A percentile compares a stretch with the other conserved stretches of the same genome.
These are phyloP conservation scores for Leguminivora glycinivorella DNA, from an alignment of 1,140 invertebrate species.

Conservation along the genomic window DNA sequence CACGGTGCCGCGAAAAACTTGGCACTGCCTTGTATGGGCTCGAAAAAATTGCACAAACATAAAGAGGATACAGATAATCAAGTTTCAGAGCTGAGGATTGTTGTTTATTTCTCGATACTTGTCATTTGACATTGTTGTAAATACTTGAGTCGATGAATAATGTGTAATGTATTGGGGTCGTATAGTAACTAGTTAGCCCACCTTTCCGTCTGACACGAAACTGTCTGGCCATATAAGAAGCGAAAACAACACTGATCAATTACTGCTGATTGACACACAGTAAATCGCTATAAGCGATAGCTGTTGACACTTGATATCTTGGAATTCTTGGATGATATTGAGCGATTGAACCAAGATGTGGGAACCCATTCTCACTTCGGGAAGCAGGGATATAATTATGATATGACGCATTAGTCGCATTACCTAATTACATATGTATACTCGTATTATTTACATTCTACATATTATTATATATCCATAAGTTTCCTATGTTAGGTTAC, in stretches of 20 bases:
- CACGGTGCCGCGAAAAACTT: conserved; percentile 40
- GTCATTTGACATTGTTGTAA: not conserved
- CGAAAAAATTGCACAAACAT: conserved; percentile 6
- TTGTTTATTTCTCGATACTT: not conserved
- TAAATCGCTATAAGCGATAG: no score
- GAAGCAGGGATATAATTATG: no score
- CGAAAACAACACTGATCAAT: not conserved
- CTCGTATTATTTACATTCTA: no score
- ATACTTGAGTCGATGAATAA: not conserved
- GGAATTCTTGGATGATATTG: no score
- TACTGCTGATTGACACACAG: no score
- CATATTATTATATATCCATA: no score
- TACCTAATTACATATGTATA: no score
- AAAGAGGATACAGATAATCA: not conserved
- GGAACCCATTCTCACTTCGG: no score
- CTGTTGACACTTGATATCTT: no score
- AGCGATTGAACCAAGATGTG: no score
- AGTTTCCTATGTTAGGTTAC: no score
- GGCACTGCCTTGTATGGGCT: conserved; percentile 1
- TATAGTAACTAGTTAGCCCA: conserved; percentile 2
- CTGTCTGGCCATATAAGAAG: not conserved
- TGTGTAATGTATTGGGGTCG: not conserved
- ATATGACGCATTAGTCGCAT: no score
- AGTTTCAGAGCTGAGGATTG: not conserved
- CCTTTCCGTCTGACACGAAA: not conserved